Evolutionary conservation across 2,888 invertebrate species (phyloP).

Genomic region (Sipunculus nudus): DNA sequence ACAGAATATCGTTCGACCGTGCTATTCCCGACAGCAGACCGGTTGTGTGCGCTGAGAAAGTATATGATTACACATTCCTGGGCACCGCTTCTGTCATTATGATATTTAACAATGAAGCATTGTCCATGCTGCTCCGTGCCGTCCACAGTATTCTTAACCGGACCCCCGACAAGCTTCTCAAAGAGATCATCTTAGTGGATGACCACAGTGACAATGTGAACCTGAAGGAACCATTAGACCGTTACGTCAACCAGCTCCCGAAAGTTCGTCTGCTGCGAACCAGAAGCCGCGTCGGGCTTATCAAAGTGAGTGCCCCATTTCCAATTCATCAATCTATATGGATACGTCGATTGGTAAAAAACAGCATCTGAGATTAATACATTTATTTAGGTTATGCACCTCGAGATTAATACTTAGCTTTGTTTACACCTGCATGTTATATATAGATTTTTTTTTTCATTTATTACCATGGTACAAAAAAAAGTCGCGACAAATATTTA

Average conservation of each 20-base stretch:
- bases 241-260: constrained; percentile 34
- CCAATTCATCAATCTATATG: too few species aligned
- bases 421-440: too few species aligned
- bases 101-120: constrained; percentile 40
- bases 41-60: constrained; percentile 14
- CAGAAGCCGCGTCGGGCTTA: constrained; percentile 28
- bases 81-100: constrained; percentile 26
- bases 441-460: too few species aligned
- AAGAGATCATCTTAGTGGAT: constrained; percentile 1
- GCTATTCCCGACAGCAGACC: constrained; percentile 37
- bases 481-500: too few species aligned
- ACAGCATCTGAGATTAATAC: too few species aligned
- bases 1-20: constrained; percentile 36
- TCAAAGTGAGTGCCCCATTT: too few species aligned
- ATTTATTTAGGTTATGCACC: too few species aligned
- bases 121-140: constrained; percentile 37
- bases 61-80: constrained; percentile 7
- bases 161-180: constrained; percentile 22
- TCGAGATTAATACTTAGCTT: too few species aligned
- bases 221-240: constrained; percentile 30
- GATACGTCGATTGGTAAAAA: too few species aligned
- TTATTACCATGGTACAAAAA: too few species aligned
- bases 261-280: constrained; percentile 38
- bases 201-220: too few species aligned
- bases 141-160: constrained; percentile 28